These are phyloP conservation scores for Yponomeuta malinellus DNA, from an alignment of 2,888 invertebrate genomes.

Conservation along the genomic window DNA sequence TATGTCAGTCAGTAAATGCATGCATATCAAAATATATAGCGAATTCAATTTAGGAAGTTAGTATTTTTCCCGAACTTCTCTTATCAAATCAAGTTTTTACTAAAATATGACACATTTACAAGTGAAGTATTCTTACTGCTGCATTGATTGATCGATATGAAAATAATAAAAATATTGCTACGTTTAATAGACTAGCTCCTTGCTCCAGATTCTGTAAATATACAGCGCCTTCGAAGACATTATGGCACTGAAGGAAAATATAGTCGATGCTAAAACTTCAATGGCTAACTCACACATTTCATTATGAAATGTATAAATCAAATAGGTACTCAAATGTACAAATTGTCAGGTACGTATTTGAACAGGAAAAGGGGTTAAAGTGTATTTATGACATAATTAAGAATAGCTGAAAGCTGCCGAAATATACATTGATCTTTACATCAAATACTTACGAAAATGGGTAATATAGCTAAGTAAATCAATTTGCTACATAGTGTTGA, in stretches of 20 bases:
- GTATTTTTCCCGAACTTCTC: not conserved
- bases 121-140: conserved; percentile 16
- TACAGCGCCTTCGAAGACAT: conserved; percentile 17
- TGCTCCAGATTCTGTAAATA: conserved; percentile 35
- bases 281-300: conserved; percentile 1
- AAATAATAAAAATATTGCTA: not conserved
- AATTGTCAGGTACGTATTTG: conserved; percentile 59
- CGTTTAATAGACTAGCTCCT: conserved; percentile 46
- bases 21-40: conserved; percentile 71
- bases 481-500: not conserved
- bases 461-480: not conserved
- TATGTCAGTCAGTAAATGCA: conserved; percentile 49
- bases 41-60: conserved; percentile 43
- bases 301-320: conserved; percentile 37
- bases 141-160: conserved; percentile 25
- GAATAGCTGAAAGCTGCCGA: not conserved
- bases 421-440: not conserved
- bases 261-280: not conserved
- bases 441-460: not conserved
- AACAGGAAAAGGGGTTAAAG: conserved; percentile 25
- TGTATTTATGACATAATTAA: conserved; percentile 28
- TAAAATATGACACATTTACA: conserved; percentile 34
- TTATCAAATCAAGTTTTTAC: conserved; percentile 27
- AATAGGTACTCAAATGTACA: conserved; percentile 47
- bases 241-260: conserved; percentile 9